phyloP scores from a whole-genome alignment of 2,797 vertebrate genomes.

The Poeciliopsis gracilis region DNA sequence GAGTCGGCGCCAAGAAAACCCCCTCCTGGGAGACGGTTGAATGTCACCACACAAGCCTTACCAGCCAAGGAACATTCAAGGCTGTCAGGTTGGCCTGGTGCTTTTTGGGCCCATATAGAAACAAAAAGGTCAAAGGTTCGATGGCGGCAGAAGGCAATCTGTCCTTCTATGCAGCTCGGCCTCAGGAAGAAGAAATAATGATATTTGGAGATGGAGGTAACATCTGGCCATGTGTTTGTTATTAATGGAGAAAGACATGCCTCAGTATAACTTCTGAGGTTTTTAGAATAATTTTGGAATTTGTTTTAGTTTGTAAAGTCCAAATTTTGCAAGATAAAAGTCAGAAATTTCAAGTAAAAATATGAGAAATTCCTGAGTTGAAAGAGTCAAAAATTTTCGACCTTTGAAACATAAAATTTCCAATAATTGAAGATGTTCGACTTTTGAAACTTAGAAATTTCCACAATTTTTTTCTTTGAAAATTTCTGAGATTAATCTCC shows the following conservation, averaged over 20 bases:
- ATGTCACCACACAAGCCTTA: slow-evolving; percentile 63
- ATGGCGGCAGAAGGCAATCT: slow-evolving; percentile 44
- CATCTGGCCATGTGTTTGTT: slow-evolving; percentile 20
- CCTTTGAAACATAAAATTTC: too few relatives aligned
- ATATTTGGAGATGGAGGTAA: slow-evolving; percentile 7
- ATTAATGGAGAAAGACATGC: too few relatives aligned
- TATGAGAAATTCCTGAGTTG: too few relatives aligned
- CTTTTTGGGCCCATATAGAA: slow-evolving; percentile 50
- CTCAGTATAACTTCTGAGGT: background rate
- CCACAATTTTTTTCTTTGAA: too few relatives aligned
- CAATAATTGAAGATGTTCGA: too few relatives aligned
- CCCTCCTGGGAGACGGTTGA: slow-evolving; percentile 60
- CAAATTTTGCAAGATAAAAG: too few relatives aligned
- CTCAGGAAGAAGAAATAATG: slow-evolving; percentile 3
- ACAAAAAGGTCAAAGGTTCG: slow-evolving; percentile 64
- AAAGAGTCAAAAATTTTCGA: too few relatives aligned
- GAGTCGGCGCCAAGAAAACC: slow-evolving; percentile 55
- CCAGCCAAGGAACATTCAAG: slow-evolving; percentile 61
- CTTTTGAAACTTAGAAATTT: too few relatives aligned
- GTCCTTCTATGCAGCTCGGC: slow-evolving; percentile 15
- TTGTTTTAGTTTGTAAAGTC: too few relatives aligned
- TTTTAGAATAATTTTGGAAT: too few relatives aligned
- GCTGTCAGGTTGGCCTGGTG: slow-evolving; percentile 57
- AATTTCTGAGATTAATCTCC: too few relatives aligned
- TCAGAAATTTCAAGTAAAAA: too few relatives aligned